These are phyloP conservation scores for Porites rus DNA, from an alignment of 92 coral and sea anemone species.

Conservation along the genomic window DNA sequence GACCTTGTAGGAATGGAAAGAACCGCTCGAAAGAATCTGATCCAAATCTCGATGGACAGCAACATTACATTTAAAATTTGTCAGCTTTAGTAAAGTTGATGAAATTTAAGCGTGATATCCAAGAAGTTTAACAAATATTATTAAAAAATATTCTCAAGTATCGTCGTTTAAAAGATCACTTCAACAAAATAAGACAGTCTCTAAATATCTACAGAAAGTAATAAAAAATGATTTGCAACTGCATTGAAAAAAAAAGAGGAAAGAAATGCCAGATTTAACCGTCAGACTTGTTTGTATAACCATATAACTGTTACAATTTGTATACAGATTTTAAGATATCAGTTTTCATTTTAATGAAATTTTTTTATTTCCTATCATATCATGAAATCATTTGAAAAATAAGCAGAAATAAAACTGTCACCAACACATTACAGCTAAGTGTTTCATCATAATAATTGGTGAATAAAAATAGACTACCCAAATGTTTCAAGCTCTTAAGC, in stretches of 20 bases:
- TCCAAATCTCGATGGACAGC: not conserved
- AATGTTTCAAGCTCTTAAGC: no score
- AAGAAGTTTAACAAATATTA: not conserved
- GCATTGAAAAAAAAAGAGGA: not conserved
- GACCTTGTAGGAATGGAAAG: slow-evolving; percentile 6
- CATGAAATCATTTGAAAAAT: no score
- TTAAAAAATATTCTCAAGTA: not conserved
- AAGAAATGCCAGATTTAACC: not conserved
- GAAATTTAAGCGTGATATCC: not conserved
- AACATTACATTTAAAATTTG: not conserved
- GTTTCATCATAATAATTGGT: no score
- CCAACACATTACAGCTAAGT: no score
- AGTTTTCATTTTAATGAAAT: no score
- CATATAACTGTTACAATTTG: not conserved
- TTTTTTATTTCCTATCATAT: no score
- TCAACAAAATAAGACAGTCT: not conserved
- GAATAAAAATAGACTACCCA: no score
- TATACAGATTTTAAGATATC: no score
- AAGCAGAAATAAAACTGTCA: no score
- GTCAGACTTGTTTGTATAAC: slow-evolving; percentile 12
- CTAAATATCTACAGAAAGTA: not conserved
- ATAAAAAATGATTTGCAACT: slow-evolving; percentile 4
- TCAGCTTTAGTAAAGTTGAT: not conserved
- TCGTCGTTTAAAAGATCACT: not conserved
- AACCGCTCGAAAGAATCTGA: not conserved